Evolutionary conservation across 2,888 invertebrate genomes (phyloP), one percentile per base, ranked within the genome.

Genomic region (Diloba caeruleocephala): DNA sequence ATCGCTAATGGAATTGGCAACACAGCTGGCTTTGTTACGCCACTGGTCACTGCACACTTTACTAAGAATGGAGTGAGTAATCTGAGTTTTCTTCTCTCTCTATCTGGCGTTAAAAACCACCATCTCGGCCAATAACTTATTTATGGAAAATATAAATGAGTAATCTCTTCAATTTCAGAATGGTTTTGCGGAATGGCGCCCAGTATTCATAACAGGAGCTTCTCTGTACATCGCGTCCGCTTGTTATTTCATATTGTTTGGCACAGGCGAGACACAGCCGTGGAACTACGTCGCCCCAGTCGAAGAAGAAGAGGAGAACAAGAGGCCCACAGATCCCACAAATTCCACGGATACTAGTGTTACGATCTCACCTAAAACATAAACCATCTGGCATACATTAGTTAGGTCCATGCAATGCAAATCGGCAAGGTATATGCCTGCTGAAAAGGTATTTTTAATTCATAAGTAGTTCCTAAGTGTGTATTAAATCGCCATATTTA

Each of bases 1-100:
- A 95, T 96, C 1, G 96, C 96, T 31, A 97, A 97, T 71, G 96
- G 96, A 39, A 87, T 97, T 13, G 97, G 96, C 12, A 95, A 95
- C 38, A 95, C 95, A 0, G 95, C 96, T 13, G 96, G 96, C 0
- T 96, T 97, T 68, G 95, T 97, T 19, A 95, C 96, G 0, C 96
- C 97, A 0, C 82, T 95, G 49, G 94, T 97, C 31, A 96, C 96
- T 2, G 96, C 96, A 7, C 92, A 94, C 70, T 94, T 95, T 48
- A 95, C 95, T 3, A 94, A 94, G 64, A 84, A 94, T 53, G 92
- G 93, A 68, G 95, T 95, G 81, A 92, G 93, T 85, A 34, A 6
- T 28, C 29, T 41, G n/a, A 14, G 2, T 19, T 19, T 2, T 2
- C 19, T 3, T 19, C 19, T 2, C 3, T 21, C 1, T 4, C 17